phyloP scores from a whole-genome alignment of 2,113 vertebrate genomes.

The Vireo altiloquus region DNA sequence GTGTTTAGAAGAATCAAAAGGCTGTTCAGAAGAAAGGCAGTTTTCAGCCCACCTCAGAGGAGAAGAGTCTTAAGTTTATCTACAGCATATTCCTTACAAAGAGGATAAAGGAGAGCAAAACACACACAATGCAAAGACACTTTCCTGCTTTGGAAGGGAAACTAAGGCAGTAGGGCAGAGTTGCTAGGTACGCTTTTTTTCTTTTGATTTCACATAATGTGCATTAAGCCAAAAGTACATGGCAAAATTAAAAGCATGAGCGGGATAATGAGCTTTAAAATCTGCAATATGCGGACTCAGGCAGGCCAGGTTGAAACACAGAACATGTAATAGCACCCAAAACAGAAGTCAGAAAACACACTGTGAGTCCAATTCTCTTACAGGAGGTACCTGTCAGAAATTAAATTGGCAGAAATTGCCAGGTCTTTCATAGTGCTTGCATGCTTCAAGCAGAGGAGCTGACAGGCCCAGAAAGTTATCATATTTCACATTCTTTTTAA shows the following conservation, averaged over 20 bases:
- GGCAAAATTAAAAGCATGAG: constrained; percentile 5
- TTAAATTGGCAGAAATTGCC: not conserved
- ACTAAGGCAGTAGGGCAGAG: not conserved
- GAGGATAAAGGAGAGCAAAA: not conserved
- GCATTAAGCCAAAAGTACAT: not conserved
- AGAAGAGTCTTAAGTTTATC: not conserved
- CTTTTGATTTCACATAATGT: not conserved
- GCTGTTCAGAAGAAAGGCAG: not conserved
- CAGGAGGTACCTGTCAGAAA: not conserved
- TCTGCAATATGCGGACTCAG: not conserved
- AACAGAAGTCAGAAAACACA: not conserved
- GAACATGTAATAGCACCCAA: not conserved
- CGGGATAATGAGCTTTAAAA: not conserved
- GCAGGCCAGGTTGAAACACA: not conserved
- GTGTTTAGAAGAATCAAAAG: constrained; percentile 56
- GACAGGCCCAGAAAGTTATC: not conserved
- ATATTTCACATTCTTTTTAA: not conserved
- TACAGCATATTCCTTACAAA: not conserved
- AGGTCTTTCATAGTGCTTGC: not conserved
- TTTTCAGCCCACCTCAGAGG: constrained; percentile 14
- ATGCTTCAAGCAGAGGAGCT: not conserved
- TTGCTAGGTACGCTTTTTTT: not conserved
- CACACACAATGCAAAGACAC: not conserved
- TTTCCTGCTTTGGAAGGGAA: not conserved
- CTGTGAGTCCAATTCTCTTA: not conserved